These are phyloP conservation scores for Nebria brevicollis DNA, from an alignment of 2,888 invertebrate species.

Conservation along the genomic window DNA sequence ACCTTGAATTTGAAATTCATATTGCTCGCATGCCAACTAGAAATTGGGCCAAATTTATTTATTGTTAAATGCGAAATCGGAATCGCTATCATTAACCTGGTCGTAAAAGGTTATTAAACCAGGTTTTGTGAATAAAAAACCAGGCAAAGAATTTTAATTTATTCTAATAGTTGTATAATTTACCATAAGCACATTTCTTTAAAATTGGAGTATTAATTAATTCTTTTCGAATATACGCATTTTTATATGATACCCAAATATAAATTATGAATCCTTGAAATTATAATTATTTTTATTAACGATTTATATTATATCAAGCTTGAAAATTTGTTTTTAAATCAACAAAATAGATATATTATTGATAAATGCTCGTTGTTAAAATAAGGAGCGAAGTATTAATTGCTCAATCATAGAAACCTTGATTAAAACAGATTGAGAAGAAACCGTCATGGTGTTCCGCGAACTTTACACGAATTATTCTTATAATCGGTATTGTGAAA, in stretches of 20 bases:
- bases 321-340: no score
- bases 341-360: no score
- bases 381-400: neutral
- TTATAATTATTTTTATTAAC: no score
- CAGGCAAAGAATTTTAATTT: neutral
- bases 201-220: neutral
- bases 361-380: no score
- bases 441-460: neutral
- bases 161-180: neutral
- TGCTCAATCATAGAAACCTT: neutral
- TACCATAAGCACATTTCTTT: neutral
- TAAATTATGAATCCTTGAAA: no score
- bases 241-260: no score
- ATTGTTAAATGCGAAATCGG: neutral
- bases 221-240: neutral
- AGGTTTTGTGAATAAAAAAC: neutral
- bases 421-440: neutral
- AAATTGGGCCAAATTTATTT: neutral
- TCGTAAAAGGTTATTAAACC: neutral
- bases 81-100: neutral
- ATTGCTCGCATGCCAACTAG: neutral
- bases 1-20: conserved; percentile 9
- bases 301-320: no score
- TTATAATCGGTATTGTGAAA: conserved; percentile 32
- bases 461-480: neutral